These are phyloP conservation scores for Momotus momota DNA, from an alignment of 2,797 vertebrate genomes.

Conservation along the genomic window DNA sequence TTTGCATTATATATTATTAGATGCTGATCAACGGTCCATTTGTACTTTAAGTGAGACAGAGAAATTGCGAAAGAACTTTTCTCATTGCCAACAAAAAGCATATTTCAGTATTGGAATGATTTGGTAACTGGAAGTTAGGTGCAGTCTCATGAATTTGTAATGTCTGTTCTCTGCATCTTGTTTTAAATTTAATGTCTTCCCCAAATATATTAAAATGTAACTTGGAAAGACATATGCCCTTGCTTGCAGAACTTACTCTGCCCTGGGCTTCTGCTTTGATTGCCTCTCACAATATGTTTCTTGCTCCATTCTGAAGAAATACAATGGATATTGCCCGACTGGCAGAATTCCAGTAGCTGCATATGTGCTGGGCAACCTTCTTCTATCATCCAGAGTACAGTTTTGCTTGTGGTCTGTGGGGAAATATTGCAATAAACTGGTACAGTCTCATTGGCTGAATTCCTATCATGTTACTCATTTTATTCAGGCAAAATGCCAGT, in stretches of 20 bases:
- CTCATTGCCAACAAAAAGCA: not conserved
- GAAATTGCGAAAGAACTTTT: not conserved
- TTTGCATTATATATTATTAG: not conserved
- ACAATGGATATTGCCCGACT: constrained; percentile 14
- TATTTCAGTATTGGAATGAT: not conserved
- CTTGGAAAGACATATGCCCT: not conserved
- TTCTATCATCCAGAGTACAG: constrained; percentile 18
- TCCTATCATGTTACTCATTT: constrained; percentile 30
- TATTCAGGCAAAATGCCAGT: constrained; percentile 48
- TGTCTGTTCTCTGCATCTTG: not conserved
- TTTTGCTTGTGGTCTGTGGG: constrained; percentile 50
- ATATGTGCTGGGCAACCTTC: constrained; percentile 40
- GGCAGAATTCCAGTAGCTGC: constrained; percentile 50
- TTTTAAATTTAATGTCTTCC: not conserved
- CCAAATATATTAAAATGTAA: not conserved
- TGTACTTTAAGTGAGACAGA: not conserved
- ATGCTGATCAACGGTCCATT: not conserved
- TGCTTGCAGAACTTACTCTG: not conserved
- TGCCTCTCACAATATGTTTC: not conserved
- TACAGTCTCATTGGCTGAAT: constrained; percentile 40
- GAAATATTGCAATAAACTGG: constrained; percentile 57
- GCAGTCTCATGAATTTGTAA: not conserved
- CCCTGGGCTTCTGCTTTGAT: not conserved
- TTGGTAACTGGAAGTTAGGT: not conserved
- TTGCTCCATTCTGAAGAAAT: constrained; percentile 14